Conservation (phyloP, 1,140 invertebrate genomes). For the Himalopsyche phryganea region DNA sequence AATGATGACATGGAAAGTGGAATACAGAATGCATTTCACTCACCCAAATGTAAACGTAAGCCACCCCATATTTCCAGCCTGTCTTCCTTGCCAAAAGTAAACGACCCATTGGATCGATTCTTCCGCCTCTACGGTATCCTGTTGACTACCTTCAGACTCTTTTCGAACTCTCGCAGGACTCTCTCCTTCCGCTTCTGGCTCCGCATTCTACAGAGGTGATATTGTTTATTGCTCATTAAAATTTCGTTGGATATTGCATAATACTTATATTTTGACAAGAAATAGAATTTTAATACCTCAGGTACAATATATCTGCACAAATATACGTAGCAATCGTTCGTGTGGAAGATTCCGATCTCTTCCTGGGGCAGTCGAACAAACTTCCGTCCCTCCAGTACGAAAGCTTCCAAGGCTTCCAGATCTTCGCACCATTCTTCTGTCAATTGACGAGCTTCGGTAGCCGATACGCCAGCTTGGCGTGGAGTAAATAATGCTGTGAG, state of each 20-base stretch:
- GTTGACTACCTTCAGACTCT: conserved; percentile 10
- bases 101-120: conserved; percentile 95
- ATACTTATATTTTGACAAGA: too few species aligned
- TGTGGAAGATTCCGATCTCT: conserved; percentile 92
- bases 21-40: neutral
- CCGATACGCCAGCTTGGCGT: conserved; percentile 82
- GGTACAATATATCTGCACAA: conserved; percentile 93
- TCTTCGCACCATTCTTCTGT: conserved; percentile 96
- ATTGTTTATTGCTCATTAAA: too few species aligned
- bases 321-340: conserved; percentile 96
- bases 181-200: conserved; percentile 41
- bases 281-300: conserved; percentile 46
- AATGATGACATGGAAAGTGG: neutral
- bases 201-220: conserved; percentile 35
- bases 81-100: conserved; percentile 98
- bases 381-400: conserved; percentile 96
- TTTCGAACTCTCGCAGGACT: conserved; percentile 19
- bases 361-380: conserved; percentile 94
- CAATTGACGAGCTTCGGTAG: conserved; percentile 83
- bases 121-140: conserved; percentile 51
- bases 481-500: conserved; percentile 94
- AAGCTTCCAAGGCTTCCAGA: conserved; percentile 94
- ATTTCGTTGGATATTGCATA: too few species aligned
- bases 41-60: conserved; percentile 95
- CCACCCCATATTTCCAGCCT: conserved; percentile 99